Evolutionary conservation across 2,113 vertebrate species (phyloP), one percentile per base, ranked within the genome.

Genomic region (Delphinus delphis): DNA sequence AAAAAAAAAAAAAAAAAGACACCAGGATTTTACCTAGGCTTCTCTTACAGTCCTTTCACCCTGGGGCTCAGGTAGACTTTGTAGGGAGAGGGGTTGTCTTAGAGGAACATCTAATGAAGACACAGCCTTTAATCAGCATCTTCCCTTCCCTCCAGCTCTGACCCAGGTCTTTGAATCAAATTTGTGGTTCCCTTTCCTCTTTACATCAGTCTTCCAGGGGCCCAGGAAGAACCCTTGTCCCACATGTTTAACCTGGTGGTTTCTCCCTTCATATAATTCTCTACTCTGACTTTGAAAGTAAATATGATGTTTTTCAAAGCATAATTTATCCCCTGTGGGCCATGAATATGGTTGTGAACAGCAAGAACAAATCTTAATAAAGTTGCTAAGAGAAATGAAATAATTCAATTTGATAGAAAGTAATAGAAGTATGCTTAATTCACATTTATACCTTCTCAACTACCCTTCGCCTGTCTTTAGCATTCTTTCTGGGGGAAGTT

Each of bases 351-450:
- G 47, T 88, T 80, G 47, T 65, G 73, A 95, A 68, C 38, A 50
- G 44, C 36, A 95, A 81, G 58, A 94, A 84, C 47, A 74, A 63
- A 26, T 73, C 65, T 95, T 71, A 80, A 38, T 65, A 47, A 93
- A 71, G 36, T 71, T 67, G 60, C 93, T 62, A 62, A 90, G 67
- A 62, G 41, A 86, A 79, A 74, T 77, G 60, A 94, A 83, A 41
- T 91, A 50, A 38, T 44, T 89, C n/a, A 58, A 0, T 94, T 76
- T 71, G 81, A 71, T 71, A 44, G 21, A 84, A 44, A 41, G 74
- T 63, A 73, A 55, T 68, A 82, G 87, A 92, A 38, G 74, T 79
- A 38, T 82, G 33, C 73, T 90, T 60, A 44, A 41, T 62, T 68
- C 50, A 50, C n/a, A 10, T 83, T 80, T 18, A 74, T 0, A 58